A percentile compares a stretch with the other conserved stretches of the same genome.
These are phyloP conservation scores for Xiphorhynchus erythropygius DNA, from an alignment of 2,797 vertebrate genomes.

Conservation along the genomic window DNA sequence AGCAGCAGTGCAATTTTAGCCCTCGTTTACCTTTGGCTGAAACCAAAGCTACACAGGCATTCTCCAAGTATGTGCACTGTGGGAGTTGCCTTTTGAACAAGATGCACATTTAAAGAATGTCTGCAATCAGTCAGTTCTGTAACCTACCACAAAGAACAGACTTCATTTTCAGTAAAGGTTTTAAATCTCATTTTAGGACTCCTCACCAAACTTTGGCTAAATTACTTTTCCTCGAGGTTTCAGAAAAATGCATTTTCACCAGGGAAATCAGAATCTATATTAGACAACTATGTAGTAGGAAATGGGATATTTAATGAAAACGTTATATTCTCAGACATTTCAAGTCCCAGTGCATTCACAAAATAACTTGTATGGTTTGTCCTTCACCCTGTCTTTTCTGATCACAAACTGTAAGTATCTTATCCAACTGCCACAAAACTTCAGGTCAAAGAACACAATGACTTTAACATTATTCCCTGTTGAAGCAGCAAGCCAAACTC, in stretches of 20 bases:
- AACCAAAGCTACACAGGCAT: not conserved
- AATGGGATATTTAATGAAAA: not conserved
- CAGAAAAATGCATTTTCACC: not conserved
- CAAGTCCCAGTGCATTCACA: not conserved
- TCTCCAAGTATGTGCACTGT: rapidly evolving
- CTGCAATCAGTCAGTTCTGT: not conserved
- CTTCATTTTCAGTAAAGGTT: not conserved
- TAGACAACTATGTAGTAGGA: not conserved
- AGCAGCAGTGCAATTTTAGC: not conserved
- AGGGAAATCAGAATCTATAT: not conserved
- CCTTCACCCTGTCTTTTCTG: not conserved
- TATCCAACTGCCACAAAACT: not conserved
- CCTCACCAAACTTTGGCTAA: not conserved
- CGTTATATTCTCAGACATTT: not conserved
- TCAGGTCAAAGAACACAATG: not conserved
- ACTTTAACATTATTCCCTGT: not conserved
- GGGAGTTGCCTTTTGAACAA: not conserved
- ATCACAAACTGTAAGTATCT: not conserved
- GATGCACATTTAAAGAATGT: not conserved
- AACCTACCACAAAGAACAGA: not conserved
- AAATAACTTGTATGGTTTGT: not conserved
- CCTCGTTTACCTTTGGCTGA: not conserved
- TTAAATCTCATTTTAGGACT: not conserved
- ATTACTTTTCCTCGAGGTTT: not conserved
- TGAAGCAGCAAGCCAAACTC: not conserved